Evolutionary conservation across 2,888 invertebrate species (phyloP).

Genomic region (Tenthredo amoena): DNA sequence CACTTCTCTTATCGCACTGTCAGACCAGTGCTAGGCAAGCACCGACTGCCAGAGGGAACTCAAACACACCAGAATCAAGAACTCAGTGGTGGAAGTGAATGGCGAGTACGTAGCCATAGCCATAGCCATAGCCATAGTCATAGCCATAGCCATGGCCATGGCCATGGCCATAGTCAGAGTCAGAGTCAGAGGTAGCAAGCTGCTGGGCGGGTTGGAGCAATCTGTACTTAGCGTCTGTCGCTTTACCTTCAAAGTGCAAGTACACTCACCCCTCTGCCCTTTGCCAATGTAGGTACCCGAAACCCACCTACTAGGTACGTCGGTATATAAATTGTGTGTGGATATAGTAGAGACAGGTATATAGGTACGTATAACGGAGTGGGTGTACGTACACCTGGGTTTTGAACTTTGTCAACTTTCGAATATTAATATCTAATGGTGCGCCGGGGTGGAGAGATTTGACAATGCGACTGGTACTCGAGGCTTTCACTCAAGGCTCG

Average conservation of each 20-base stretch:
- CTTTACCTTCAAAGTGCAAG: constrained; percentile 43
- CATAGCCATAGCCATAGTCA: background rate
- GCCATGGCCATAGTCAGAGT: background rate
- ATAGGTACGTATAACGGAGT: background rate
- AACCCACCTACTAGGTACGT: background rate
- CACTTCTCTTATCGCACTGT: constrained; percentile 29
- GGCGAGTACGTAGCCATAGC: background rate
- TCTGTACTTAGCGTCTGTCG: constrained; percentile 48
- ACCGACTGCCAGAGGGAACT: background rate
- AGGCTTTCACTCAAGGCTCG: background rate
- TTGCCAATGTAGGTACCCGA: constrained; percentile 5
- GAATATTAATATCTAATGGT: background rate
- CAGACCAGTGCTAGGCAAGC: background rate
- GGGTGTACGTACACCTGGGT: background rate
- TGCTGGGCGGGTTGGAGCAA: constrained; percentile 29
- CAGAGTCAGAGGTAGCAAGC: constrained; percentile 3
- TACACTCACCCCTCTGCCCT: constrained; percentile 16
- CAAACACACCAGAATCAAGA: constrained; percentile 10
- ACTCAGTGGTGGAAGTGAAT: background rate
- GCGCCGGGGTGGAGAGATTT: background rate
- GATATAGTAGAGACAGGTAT: background rate
- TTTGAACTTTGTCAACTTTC: background rate
- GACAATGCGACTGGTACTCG: background rate
- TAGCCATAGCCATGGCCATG: background rate
- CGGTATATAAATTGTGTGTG: background rate